Conservation (phyloP, 2,113 vertebrate species). For the Apodemus speciosus region DNA sequence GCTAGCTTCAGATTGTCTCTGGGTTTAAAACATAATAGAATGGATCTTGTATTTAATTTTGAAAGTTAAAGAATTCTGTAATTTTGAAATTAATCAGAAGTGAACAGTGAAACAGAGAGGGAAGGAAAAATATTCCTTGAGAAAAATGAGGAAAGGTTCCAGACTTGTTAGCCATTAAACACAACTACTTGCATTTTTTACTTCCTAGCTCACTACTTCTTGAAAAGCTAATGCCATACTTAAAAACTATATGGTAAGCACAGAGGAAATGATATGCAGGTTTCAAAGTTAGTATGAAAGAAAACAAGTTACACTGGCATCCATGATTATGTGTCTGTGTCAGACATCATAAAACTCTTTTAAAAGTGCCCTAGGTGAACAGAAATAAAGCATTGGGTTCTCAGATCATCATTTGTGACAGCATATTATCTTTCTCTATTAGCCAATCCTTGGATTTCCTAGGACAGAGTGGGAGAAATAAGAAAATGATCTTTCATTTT, state of each 20-base stretch:
- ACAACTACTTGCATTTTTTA: neutral
- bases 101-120: neutral
- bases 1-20: neutral
- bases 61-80: conserved; percentile 32
- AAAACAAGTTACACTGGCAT: conserved; percentile 7
- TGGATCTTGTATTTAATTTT: conserved; percentile 47
- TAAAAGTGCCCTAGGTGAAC: neutral
- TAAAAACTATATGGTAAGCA: conserved; percentile 26
- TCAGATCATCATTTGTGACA: conserved; percentile 27
- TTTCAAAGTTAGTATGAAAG: conserved; percentile 18
- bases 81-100: conserved; percentile 10
- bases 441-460: conserved; percentile 28
- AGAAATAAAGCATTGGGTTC: conserved; percentile 31
- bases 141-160: neutral
- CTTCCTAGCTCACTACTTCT: conserved; percentile 14
- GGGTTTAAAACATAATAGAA: conserved; percentile 46
- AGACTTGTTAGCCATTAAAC: neutral
- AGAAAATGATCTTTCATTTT: neutral
- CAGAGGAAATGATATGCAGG: neutral
- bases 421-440: conserved; percentile 18
- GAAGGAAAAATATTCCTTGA: neutral
- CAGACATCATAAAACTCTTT: conserved; percentile 14
- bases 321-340: neutral
- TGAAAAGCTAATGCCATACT: neutral
- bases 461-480: neutral